phyloP scores from a whole-genome alignment of 2,797 vertebrate genomes.

The Danionella dracula region DNA sequence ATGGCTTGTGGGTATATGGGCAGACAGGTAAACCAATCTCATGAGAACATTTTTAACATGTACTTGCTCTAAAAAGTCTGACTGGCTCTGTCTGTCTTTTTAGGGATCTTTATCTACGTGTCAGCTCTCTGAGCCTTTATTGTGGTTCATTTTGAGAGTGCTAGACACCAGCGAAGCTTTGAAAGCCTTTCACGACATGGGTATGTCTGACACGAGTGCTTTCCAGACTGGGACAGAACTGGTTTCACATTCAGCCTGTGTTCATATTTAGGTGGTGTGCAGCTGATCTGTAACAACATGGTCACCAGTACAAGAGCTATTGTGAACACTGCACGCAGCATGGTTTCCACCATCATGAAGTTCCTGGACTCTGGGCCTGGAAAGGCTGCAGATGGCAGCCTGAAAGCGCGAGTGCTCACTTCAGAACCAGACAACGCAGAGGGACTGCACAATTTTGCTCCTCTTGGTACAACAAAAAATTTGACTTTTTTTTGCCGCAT shows the following conservation, averaged over 20 bases:
- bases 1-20: slow-evolving; percentile 99
- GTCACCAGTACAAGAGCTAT: slow-evolving; percentile 99
- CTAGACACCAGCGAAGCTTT: slow-evolving; percentile 95
- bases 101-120: slow-evolving; percentile 97
- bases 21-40: slow-evolving; percentile 85
- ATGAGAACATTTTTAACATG: too few relatives aligned
- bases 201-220: slow-evolving; percentile 58
- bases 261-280: slow-evolving; percentile 81
- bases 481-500: too few relatives aligned
- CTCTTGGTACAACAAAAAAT: slow-evolving; percentile 77
- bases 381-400: slow-evolving; percentile 85
- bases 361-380: slow-evolving; percentile 94
- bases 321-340: slow-evolving; percentile 97
- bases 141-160: slow-evolving; percentile 98
- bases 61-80: too few relatives aligned
- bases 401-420: slow-evolving; percentile 91
- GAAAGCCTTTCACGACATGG: slow-evolving; percentile 98
- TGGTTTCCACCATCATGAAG: slow-evolving; percentile 99
- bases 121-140: slow-evolving; percentile 92
- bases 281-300: slow-evolving; percentile 99
- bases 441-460: slow-evolving; percentile 97
- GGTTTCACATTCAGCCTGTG: not conserved
- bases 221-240: not conserved
- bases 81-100: not conserved
- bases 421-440: slow-evolving; percentile 97